These are phyloP conservation scores for Gymnoscopelus microlampas DNA, from an alignment of 2,797 vertebrate genomes.

Conservation along the genomic window DNA sequence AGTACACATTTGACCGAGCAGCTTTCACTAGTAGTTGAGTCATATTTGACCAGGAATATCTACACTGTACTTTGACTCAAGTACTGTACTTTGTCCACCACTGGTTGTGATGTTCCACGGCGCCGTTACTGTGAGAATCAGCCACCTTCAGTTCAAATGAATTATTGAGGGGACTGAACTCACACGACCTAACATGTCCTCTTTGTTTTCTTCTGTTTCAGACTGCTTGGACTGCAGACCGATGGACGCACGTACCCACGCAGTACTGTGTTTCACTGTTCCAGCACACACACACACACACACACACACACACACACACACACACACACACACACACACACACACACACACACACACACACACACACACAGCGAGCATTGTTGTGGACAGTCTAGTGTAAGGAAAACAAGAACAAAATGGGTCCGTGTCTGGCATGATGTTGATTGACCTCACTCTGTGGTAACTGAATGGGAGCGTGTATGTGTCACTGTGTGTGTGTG, in stretches of 20 bases:
- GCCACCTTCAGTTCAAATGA: slow-evolving; percentile 52
- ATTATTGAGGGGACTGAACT: slow-evolving; percentile 31
- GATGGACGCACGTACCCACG: not conserved
- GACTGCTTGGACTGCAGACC: slow-evolving; percentile 20
- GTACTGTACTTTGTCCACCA: too few species aligned
- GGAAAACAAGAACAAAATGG: slow-evolving; percentile 31
- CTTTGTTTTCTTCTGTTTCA: slow-evolving; percentile 61
- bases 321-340: slow-evolving; percentile 9
- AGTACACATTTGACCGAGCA: too few species aligned
- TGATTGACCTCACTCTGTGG: slow-evolving; percentile 48
- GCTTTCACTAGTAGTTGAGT: too few species aligned
- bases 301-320: slow-evolving; percentile 40
- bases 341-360: not conserved
- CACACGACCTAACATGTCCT: slow-evolving; percentile 32
- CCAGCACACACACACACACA: slow-evolving; percentile 11
- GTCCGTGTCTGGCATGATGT: slow-evolving; percentile 31
- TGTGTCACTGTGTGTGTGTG: slow-evolving; percentile 56
- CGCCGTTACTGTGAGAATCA: slow-evolving; percentile 51
- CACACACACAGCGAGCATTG: slow-evolving; percentile 34
- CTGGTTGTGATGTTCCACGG: slow-evolving; percentile 50
- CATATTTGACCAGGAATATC: too few species aligned
- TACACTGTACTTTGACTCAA: too few species aligned
- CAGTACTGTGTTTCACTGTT: not conserved
- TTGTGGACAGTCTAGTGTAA: slow-evolving; percentile 33
- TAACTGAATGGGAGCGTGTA: slow-evolving; percentile 56